Evolutionary conservation across 2,113 vertebrate species (phyloP), one percentile per base, ranked within the genome.

Genomic region (Pavo muticus): DNA sequence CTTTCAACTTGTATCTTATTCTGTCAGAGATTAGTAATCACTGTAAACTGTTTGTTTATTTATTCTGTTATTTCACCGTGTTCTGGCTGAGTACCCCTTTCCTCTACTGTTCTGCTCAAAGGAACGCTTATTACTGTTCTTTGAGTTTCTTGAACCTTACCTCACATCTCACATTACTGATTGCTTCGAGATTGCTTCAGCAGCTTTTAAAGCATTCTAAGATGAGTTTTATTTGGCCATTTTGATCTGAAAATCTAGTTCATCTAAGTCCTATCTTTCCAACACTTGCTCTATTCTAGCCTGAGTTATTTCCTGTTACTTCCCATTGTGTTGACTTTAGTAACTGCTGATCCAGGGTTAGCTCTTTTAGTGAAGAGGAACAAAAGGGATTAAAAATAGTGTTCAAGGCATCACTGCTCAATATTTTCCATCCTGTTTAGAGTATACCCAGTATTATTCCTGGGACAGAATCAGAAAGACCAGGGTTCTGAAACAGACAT

Each of bases 1-100:
- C 76, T 94, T 84, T 68, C 44, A 88, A 67, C 61, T 92, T 95
- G 71, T 80, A 61, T 78, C 93, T 96, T 92, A 80, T 91, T 85
- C 45, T 73, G 63, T 5, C 7, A 24, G 44, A 25, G 29, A 47
- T 78, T 76, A 82, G 25, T 40, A 95, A 89, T 54, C 57, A 8
- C 50, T n/a, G 3, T 6, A 79, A 10, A 29, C 27, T 11, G 18
- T 50, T 29, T 10, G 2, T 57, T 71, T 50, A 52, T 21, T 76
- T 63, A 52, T 21, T 76, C 30, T 59, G 12, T 1, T 27, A 19
- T 42, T 89, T 81, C 67, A 11, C 68, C 80, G 13, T 86, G 50
- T 24, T 71, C 88, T 86, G 11, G 1, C 72, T 54, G 63, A 42
- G 17, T 52, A 67, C 73, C 21, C 82, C 23, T 30, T 71, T 44